Percentiles rank a stretch among this genome's conserved stretches.
Evolutionary conservation across 1,140 invertebrate genomes (phyloP).

Genomic region (Drosophila paulistorum): DNA sequence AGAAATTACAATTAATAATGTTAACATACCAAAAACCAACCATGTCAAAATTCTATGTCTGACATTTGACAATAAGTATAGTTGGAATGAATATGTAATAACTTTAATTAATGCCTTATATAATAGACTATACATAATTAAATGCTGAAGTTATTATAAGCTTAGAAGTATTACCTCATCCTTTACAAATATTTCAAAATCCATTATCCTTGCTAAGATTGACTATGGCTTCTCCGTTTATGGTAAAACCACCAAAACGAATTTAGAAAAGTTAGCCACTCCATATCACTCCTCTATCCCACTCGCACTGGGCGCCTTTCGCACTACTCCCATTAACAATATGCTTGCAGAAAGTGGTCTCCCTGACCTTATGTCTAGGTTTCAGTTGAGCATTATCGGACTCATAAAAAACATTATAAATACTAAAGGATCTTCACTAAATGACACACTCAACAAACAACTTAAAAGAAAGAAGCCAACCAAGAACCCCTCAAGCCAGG

Average conservation of each 20-base stretch:
- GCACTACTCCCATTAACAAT: neutral
- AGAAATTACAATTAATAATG: no score
- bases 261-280: neutral
- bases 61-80: neutral
- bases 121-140: conserved; percentile 5
- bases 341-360: neutral
- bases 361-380: neutral
- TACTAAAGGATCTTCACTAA: neutral
- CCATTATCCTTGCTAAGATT: no score
- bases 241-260: no score
- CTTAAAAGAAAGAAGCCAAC: neutral
- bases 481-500: neutral
- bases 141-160: no score
- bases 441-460: neutral
- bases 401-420: conserved; percentile 3
- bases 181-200: no score
- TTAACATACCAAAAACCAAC: neutral
- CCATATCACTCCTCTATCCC: conserved; percentile 1
- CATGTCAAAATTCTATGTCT: conserved; percentile 20
- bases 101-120: conserved; percentile 3
- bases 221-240: no score
- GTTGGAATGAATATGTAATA: neutral
- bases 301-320: neutral
- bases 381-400: neutral
- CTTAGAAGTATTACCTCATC: no score